Evolutionary conservation across 1,140 invertebrate genomes (phyloP).

Genomic region (Tetragonula clypearis): DNA sequence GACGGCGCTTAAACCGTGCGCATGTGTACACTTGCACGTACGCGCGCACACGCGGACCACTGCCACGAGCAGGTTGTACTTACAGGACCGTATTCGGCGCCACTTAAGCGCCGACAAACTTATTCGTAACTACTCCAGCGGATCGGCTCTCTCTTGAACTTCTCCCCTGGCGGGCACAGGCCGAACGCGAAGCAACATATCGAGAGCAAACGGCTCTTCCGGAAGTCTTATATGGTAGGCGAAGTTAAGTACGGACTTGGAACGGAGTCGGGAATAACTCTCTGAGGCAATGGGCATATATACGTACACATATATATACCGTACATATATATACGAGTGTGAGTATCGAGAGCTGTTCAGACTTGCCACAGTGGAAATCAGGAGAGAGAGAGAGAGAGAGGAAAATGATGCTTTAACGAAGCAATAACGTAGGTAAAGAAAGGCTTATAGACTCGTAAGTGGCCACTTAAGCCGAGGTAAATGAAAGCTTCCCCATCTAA

Average conservation of each 20-base stretch:
- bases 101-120: slow-evolving; percentile 65
- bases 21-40: not conserved
- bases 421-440: slow-evolving; percentile 65
- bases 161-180: slow-evolving; percentile 21
- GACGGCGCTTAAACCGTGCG: slow-evolving; percentile 3
- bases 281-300: slow-evolving; percentile 43
- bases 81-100: slow-evolving; percentile 63
- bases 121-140: slow-evolving; percentile 55
- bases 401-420: slow-evolving; percentile 67
- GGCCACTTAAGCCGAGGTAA: slow-evolving; percentile 45
- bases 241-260: slow-evolving; percentile 54
- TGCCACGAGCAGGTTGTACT: slow-evolving; percentile 49
- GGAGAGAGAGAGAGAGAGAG: slow-evolving; percentile 15
- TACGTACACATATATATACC: no score
- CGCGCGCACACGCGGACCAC: not conserved
- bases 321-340: not conserved
- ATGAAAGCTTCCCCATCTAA: slow-evolving; percentile 55
- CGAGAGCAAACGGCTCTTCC: slow-evolving; percentile 64
- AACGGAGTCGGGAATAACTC: slow-evolving; percentile 42
- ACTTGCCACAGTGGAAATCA: slow-evolving; percentile 53
- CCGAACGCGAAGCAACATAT: slow-evolving; percentile 49
- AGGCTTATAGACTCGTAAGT: slow-evolving; percentile 62
- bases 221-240: slow-evolving; percentile 63
- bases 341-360: slow-evolving; percentile 7
- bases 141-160: slow-evolving; percentile 48